Conservation (phyloP, 1,140 invertebrate species). For the Leptinotarsa undecemlineata region DNA sequence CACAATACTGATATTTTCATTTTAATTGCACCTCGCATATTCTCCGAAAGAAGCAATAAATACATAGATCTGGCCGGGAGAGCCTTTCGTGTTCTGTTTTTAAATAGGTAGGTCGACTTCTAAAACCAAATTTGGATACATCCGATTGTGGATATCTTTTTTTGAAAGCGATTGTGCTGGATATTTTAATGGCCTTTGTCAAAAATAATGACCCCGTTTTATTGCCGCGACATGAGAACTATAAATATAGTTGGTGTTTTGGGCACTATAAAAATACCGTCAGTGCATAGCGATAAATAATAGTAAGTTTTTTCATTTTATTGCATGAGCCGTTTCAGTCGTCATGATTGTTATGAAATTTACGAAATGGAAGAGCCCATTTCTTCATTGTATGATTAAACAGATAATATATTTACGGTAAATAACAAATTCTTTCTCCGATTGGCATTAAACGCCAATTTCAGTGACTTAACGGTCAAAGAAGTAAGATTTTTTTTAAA, state of each 20-base stretch:
- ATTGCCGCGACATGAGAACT: slow-evolving; percentile 6
- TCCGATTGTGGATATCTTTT: slow-evolving; percentile 8
- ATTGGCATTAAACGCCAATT: too few relatives aligned
- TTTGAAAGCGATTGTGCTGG: slow-evolving; percentile 1
- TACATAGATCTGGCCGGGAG: slow-evolving; percentile 5
- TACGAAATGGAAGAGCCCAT: background rate
- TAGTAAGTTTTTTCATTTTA: background rate
- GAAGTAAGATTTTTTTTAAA: too few relatives aligned
- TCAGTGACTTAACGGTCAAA: too few relatives aligned
- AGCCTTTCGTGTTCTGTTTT: slow-evolving; percentile 24
- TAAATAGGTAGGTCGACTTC: slow-evolving; percentile 23
- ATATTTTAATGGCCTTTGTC: slow-evolving; percentile 23
- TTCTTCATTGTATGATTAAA: too few relatives aligned
- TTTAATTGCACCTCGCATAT: background rate
- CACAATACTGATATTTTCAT: slow-evolving; percentile 20
- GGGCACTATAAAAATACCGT: slow-evolving; percentile 18
- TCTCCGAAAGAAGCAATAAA: background rate
- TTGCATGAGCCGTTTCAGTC: background rate
- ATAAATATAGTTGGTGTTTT: slow-evolving; percentile 18
- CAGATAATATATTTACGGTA: too few relatives aligned
- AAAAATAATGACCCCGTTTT: slow-evolving; percentile 25
- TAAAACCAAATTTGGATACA: slow-evolving; percentile 22
- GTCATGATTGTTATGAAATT: background rate
- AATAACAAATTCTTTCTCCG: too few relatives aligned
- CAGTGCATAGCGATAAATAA: slow-evolving; percentile 12